phyloP scores from a whole-genome alignment of 2,113 vertebrate genomes.

The Circaetus gallicus region DNA sequence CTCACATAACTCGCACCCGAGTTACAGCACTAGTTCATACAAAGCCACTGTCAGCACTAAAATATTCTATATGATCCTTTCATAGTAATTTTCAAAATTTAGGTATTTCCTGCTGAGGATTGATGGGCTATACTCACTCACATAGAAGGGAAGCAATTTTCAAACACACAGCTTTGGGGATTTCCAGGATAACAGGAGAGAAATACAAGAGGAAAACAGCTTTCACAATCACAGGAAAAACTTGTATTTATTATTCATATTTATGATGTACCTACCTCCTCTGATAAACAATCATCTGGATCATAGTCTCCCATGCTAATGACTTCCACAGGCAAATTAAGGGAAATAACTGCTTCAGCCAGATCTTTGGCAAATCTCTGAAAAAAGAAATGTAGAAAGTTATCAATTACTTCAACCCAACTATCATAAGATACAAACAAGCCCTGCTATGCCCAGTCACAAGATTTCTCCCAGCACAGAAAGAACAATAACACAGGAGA shows the following conservation, averaged over 20 bases:
- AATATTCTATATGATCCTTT: rapidly evolving
- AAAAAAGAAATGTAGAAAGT: not conserved
- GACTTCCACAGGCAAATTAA: constrained; percentile 75
- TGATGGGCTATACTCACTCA: not conserved
- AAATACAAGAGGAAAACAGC: not conserved
- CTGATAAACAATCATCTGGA: constrained; percentile 85
- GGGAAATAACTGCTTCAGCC: constrained; percentile 69
- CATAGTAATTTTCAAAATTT: not conserved
- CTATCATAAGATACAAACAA: not conserved
- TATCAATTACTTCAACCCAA: not conserved
- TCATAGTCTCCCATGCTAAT: constrained; percentile 87
- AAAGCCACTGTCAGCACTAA: not conserved
- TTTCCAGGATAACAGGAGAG: not conserved
- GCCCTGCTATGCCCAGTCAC: not conserved
- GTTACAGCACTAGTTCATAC: not conserved
- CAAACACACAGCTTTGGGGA: not conserved
- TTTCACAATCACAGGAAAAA: not conserved
- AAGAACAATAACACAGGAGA: not conserved
- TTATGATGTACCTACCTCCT: constrained; percentile 79
- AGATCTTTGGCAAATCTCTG: constrained; percentile 86
- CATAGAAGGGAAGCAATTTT: not conserved
- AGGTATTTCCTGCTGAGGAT: not conserved
- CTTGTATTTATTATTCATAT: not conserved
- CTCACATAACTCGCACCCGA: not conserved
- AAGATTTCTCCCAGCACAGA: not conserved